Evolutionary conservation across 2,113 vertebrate species (phyloP), one percentile per base, ranked within the genome.

Genomic region (Protomyctophum bolini): DNA sequence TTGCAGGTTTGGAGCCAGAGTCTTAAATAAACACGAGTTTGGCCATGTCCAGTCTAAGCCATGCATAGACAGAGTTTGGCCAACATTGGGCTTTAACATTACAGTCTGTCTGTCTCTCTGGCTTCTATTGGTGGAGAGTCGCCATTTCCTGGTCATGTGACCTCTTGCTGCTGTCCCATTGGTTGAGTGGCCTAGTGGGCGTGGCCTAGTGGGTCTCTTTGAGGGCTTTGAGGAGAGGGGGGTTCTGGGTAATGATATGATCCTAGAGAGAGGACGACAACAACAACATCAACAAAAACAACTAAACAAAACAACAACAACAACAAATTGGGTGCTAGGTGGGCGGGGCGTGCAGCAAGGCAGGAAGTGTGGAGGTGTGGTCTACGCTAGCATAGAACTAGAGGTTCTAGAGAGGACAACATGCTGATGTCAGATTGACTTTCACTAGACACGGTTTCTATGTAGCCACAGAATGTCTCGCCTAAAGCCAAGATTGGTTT

Each of bases 221-320:
- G 97, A 98, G 98, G 96, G 98, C 98, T 98, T 99, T 98, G 97
- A 98, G 97, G 98, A 96, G 95, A 96, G 96, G 97, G 97, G 87
- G 87, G 76, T 89, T 91, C 90, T 97, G 97, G 98, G 98, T 96
- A 96, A 95, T 98, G 97, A 98, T 98, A 98, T 98, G 96, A 96
- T 99, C 98, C 98, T 99, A 97, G 97, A 99, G 97, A 98, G 97
- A 99, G 97, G 97, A 98, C 97, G 96, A 99, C 97, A 98, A 98
- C 91, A 91, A 94, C 97, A 98, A 98, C 98, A 99, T 91, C 85
- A 91, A 91, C 96, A 98, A 98, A 99, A 98, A 96, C 97, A 97
- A 98, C 92, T 86, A 97, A 97, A 90, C 86, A 89, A 93, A 85
- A 87, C 72, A 83, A 86, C 79, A 88, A 95, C 94, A 82, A 85